Conservation (phyloP, 1,140 invertebrate genomes). For the Drosophila punjabiensis region DNA sequence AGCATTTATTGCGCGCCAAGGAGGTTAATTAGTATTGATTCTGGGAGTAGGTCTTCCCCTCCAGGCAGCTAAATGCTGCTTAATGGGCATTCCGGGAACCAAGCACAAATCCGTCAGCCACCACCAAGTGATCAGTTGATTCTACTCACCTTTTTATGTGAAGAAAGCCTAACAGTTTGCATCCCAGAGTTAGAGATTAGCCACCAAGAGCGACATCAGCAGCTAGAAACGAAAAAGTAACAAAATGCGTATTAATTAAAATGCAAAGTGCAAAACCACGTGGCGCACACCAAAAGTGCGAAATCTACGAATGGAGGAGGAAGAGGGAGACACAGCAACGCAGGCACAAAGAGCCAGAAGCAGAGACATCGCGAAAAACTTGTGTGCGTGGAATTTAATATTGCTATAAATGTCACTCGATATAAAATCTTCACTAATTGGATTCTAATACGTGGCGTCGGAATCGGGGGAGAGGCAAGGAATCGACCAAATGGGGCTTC, state of each 20-base stretch:
- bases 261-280: slow-evolving; percentile 33
- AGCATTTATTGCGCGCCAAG: slow-evolving; percentile 62
- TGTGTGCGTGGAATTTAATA: slow-evolving; percentile 62
- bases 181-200: not conserved
- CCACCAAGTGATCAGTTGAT: slow-evolving; percentile 2
- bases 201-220: not conserved
- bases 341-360: not conserved
- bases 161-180: not conserved
- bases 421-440: slow-evolving; percentile 60
- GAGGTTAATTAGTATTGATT: slow-evolving; percentile 70
- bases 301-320: not conserved
- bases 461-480: not conserved
- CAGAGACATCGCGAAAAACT: not conserved
- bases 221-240: slow-evolving; percentile 3
- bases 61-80: not conserved
- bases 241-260: slow-evolving; percentile 54
- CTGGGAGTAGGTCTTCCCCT: slow-evolving; percentile 47
- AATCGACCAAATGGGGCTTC: slow-evolving; percentile 28
- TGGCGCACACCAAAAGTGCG: slow-evolving; percentile 14
- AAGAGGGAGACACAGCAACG: not conserved
- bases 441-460: slow-evolving; percentile 52
- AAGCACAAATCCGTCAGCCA: slow-evolving; percentile 9
- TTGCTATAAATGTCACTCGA: slow-evolving; percentile 34
- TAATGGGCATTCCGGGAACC: not conserved
- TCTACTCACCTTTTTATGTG: slow-evolving; percentile 51